Conservation (phyloP, 2,113 vertebrate genomes). For the Phrynosoma platyrhinos region DNA sequence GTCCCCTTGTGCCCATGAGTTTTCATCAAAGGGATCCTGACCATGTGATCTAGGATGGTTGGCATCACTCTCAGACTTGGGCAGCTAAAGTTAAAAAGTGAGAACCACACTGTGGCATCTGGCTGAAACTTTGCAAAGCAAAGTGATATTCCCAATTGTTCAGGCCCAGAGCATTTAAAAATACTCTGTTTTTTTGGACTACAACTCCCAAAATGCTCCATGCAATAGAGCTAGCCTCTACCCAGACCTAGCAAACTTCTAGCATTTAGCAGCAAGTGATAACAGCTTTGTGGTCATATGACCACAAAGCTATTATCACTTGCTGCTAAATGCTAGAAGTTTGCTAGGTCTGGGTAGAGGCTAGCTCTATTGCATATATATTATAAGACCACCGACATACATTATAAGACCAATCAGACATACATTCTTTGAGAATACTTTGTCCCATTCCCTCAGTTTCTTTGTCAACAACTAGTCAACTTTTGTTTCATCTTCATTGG, state of each 20-base stretch:
- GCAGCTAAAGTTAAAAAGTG: neutral
- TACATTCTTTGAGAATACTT: no score
- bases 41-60: neutral
- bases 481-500: neutral
- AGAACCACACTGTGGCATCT: neutral
- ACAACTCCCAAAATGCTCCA: no score
- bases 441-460: neutral
- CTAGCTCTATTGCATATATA: no score
- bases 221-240: no score
- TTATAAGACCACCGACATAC: no score
- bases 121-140: neutral
- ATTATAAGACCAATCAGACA: no score
- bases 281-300: no score
- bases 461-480: no score
- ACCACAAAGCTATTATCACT: no score
- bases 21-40: constrained; percentile 4
- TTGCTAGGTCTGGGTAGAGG: neutral
- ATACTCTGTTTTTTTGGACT: no score
- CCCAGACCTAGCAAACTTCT: neutral
- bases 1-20: neutral
- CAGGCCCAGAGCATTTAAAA: neutral
- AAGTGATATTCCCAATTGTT: no score
- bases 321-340: neutral
- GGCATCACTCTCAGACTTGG: neutral
- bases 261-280: neutral